phyloP scores from a whole-genome alignment of 1,140 invertebrate genomes.

The Cepaea nemoralis region DNA sequence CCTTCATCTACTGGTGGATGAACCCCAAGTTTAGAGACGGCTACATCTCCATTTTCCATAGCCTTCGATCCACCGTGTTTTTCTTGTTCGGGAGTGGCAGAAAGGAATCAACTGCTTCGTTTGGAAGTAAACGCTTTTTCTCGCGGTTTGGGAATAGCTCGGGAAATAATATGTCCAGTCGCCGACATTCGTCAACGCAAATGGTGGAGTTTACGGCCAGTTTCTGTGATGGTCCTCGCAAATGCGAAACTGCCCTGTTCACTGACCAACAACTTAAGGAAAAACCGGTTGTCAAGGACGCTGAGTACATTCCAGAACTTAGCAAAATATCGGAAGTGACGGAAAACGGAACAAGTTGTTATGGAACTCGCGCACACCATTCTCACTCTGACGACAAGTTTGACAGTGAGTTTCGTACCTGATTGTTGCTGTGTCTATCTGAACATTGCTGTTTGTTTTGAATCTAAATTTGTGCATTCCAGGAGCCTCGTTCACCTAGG shows the following conservation, averaged over 20 bases:
- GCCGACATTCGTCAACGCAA: conserved; percentile 3
- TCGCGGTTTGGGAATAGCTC: not conserved
- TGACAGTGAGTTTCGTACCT: too few species aligned
- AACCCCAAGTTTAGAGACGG: conserved; percentile 81
- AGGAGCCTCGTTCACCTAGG: too few species aligned
- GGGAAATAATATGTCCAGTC: not conserved
- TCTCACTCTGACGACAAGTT: too few species aligned
- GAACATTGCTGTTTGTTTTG: too few species aligned
- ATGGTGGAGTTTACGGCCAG: conserved; percentile 26
- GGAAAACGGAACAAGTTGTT: conserved; percentile 24
- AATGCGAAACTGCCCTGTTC: not conserved
- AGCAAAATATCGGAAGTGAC: conserved; percentile 36
- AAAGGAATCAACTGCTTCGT: not conserved
- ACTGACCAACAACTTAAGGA: not conserved
- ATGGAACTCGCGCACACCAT: not conserved
- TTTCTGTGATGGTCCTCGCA: not conserved
- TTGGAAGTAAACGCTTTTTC: not conserved
- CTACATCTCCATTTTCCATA: conserved; percentile 55
- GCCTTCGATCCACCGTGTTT: conserved; percentile 29
- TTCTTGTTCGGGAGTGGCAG: not conserved
- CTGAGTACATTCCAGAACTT: not conserved
- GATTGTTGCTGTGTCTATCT: too few species aligned
- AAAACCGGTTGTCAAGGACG: not conserved
- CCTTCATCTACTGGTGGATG: conserved; percentile 92
- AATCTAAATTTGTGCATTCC: too few species aligned